Conservation (phyloP, 2,797 vertebrate species). For the Gallinago solitaria region DNA sequence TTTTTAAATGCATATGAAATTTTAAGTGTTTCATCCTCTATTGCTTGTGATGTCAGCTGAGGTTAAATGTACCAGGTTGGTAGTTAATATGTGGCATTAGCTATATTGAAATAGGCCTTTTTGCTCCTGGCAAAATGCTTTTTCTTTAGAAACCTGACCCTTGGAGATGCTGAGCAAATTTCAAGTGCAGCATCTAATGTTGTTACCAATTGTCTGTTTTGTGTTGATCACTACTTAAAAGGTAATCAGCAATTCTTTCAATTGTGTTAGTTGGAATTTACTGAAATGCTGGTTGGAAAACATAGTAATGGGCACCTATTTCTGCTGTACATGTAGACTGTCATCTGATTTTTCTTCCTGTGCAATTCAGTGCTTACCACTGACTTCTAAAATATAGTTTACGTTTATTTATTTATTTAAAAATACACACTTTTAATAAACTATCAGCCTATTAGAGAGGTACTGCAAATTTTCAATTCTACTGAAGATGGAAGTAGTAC, state of each 20-base stretch:
- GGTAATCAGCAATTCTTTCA: background rate
- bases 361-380: background rate
- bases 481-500: background rate
- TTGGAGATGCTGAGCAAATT: background rate
- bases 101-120: background rate
- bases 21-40: background rate
- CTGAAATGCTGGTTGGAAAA: background rate
- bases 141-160: background rate
- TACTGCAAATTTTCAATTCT: background rate
- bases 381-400: background rate
- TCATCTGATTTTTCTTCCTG: background rate
- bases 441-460: background rate
- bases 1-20: constrained; percentile 62
- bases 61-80: background rate
- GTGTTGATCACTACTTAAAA: background rate
- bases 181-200: background rate
- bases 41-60: background rate
- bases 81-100: background rate
- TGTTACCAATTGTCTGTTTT: background rate
- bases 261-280: background rate
- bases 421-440: background rate
- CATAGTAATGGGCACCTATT: background rate
- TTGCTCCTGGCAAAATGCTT: background rate
- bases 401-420: background rate
- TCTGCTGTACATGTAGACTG: background rate